A percentile compares a stretch with the other conserved stretches of the same genome.
phyloP scores from a whole-genome alignment of 35 echinoderm and acorn worm species.

The Eucidaris tribuloides region DNA sequence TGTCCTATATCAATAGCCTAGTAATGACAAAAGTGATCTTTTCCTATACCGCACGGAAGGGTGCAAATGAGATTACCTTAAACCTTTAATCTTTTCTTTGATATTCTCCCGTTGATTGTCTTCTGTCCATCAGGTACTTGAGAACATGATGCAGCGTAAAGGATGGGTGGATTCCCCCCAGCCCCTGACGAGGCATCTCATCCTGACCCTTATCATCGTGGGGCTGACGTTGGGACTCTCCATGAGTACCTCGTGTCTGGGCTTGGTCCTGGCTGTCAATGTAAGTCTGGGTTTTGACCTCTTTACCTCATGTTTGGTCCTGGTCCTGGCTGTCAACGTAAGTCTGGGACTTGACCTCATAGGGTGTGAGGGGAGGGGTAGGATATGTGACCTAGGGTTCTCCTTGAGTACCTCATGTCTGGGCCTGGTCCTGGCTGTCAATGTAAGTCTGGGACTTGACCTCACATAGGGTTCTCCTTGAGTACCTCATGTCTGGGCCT shows the following conservation, averaged over 20 bases:
- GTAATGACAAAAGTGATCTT: too few relatives aligned
- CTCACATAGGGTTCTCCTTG: slow-evolving; percentile 94
- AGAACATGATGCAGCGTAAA: slow-evolving; percentile 75
- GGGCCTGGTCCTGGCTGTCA: slow-evolving; percentile 66
- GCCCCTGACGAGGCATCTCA: slow-evolving; percentile 79
- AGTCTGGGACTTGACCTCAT: too few relatives aligned
- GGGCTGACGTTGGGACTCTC: slow-evolving; percentile 85
- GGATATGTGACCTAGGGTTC: slow-evolving; percentile 54
- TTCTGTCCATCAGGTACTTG: slow-evolving; percentile 63
- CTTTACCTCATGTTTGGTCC: slow-evolving; percentile 74
- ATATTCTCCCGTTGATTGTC: too few relatives aligned
- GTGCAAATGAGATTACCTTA: too few relatives aligned
- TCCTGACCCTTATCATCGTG: slow-evolving; percentile 84
- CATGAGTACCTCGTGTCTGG: slow-evolving; percentile 96
- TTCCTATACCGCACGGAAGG: too few relatives aligned
- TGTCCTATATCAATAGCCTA: too few relatives aligned
- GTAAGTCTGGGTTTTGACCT: slow-evolving; percentile 43
- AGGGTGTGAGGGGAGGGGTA: too few relatives aligned
- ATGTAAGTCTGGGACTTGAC: slow-evolving; percentile 85
- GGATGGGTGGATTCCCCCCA: slow-evolving; percentile 61
- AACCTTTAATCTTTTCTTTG: too few relatives aligned
- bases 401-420: slow-evolving; percentile 92
- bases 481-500: slow-evolving; percentile 91
- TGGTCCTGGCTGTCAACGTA: slow-evolving; percentile 87
- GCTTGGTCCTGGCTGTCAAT: slow-evolving; percentile 78